A percentile compares a stretch with the other conserved stretches of the same genome.
Evolutionary conservation across 2,113 vertebrate genomes (phyloP).

Genomic region (Tachysurus fulvidraco): DNA sequence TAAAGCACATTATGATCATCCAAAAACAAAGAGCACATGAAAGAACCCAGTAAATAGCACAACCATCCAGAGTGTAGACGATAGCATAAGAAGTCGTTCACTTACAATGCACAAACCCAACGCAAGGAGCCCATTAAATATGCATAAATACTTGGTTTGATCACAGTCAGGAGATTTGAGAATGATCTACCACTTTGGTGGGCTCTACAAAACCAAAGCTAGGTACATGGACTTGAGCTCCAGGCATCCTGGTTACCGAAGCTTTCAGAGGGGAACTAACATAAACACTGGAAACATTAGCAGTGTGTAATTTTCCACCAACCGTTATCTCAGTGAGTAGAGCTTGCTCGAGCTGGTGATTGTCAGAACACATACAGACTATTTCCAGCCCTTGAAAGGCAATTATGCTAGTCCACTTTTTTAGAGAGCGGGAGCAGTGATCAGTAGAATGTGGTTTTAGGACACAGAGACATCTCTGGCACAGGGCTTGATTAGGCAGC

Average conservation of each 20-base stretch:
- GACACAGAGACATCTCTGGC: constrained; percentile 42
- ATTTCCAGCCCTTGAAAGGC: constrained; percentile 51
- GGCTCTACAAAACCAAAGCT: background rate
- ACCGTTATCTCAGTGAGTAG: constrained; percentile 37
- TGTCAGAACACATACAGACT: constrained; percentile 46
- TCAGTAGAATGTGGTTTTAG: constrained; percentile 43
- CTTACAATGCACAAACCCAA: background rate
- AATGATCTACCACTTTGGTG: background rate
- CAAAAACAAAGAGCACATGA: background rate
- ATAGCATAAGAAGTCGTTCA: background rate
- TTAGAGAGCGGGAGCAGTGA: constrained; percentile 25
- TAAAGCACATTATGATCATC: background rate
- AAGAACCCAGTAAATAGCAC: background rate
- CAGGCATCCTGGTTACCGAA: background rate
- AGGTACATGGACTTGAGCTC: background rate
- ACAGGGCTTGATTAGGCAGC: constrained; percentile 49
- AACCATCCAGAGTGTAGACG: background rate
- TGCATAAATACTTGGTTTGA: constrained; percentile 11
- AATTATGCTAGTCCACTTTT: constrained; percentile 47
- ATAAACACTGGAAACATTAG: background rate
- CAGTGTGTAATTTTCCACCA: constrained; percentile 48
- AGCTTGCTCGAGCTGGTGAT: constrained; percentile 29
- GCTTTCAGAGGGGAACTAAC: background rate
- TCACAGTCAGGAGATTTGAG: background rate
- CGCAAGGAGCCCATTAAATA: constrained; percentile 26